Evolutionary conservation across 2,113 vertebrate species (phyloP).

Genomic region (Herpetotheres cachinnans): DNA sequence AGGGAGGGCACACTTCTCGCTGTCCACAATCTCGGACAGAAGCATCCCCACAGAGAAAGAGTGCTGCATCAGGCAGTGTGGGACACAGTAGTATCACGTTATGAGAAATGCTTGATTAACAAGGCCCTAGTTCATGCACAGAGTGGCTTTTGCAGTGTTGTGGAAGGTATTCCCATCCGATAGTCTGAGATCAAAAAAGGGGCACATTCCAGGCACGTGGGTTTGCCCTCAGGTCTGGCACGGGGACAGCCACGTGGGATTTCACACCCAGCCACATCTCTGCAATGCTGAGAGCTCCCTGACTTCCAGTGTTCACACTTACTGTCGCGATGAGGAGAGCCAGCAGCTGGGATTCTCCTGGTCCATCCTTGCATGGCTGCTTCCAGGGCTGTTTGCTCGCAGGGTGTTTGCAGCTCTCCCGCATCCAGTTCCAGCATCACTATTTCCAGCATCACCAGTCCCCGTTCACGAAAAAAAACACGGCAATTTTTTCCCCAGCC

Average conservation of each 20-base stretch:
- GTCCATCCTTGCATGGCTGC: not conserved
- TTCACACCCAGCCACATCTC: not conserved
- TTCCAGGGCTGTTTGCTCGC: not conserved
- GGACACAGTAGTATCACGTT: too few relatives aligned
- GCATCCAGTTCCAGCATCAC: not conserved
- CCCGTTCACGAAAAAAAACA: not conserved
- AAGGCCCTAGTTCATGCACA: not conserved
- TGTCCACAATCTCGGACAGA: accelerated
- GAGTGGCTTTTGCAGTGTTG: not conserved
- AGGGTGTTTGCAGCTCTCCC: not conserved
- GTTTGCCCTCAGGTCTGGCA: not conserved
- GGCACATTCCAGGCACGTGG: not conserved
- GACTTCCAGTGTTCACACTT: not conserved
- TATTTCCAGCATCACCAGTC: not conserved
- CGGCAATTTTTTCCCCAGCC: not conserved
- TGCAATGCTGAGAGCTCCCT: not conserved
- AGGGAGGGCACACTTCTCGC: not conserved
- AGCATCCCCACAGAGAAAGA: not conserved
- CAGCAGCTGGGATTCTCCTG: not conserved
- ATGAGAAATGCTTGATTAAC: not conserved
- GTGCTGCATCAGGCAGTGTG: not conserved
- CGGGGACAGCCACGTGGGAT: accelerated
- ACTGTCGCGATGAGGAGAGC: not conserved
- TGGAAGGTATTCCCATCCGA: not conserved
- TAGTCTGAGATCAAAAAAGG: not conserved